These are phyloP conservation scores for Forbesichthys papilliferus DNA, from an alignment of 2,113 vertebrate species.

Conservation along the genomic window DNA sequence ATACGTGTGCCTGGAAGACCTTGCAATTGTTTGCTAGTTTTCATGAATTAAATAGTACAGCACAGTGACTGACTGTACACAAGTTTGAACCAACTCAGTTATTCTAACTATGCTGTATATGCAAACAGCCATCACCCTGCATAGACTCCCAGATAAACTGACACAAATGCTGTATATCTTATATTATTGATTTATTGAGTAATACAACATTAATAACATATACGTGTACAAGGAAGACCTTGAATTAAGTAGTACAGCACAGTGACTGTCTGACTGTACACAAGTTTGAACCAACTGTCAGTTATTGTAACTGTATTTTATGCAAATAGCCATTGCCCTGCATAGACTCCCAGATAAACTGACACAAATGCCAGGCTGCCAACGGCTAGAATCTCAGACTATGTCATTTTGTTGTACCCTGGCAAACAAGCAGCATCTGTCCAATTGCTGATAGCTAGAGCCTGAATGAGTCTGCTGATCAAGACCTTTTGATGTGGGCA, in stretches of 20 bases:
- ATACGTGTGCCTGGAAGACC: no score
- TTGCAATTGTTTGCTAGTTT: no score
- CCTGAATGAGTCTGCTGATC: conserved; percentile 39
- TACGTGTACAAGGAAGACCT: no score
- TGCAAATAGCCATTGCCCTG: neutral
- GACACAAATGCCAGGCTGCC: conserved; percentile 1
- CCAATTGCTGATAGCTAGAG: conserved; percentile 26
- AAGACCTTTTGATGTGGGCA: conserved; percentile 50
- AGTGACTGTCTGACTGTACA: neutral
- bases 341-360: neutral
- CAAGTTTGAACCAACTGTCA: neutral
- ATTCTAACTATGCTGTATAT: neutral
- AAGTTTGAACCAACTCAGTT: neutral
- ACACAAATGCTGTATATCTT: neutral
- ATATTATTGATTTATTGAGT: no score
- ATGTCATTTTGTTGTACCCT: conserved; percentile 34
- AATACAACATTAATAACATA: no score
- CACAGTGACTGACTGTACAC: neutral
- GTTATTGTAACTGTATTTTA: neutral
- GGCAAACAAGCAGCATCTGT: conserved; percentile 60
- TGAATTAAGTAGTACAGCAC: neutral
- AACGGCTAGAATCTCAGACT: conserved; percentile 14
- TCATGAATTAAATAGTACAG: neutral
- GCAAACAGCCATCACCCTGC: neutral
- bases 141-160: neutral